Evolutionary conservation across 2,113 vertebrate species (phyloP).

Genomic region (Tetrao urogallus): DNA sequence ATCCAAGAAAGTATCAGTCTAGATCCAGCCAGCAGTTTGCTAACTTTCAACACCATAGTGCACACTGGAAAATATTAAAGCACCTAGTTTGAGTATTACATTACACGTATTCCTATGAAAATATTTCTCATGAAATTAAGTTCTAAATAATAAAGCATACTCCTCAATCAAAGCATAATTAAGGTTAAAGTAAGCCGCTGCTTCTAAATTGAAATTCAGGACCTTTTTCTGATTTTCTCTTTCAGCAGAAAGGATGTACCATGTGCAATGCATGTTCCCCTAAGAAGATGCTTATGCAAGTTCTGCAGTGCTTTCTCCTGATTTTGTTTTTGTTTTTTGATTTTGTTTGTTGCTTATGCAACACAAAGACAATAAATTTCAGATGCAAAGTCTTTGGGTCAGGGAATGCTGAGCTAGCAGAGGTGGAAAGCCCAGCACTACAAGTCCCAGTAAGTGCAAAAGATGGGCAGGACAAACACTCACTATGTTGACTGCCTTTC

Average conservation of each 20-base stretch:
- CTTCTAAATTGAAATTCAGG: slow-evolving; percentile 44
- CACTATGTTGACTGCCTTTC: not conserved
- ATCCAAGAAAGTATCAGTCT: slow-evolving; percentile 74
- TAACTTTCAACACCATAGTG: slow-evolving; percentile 71
- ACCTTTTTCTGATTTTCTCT: slow-evolving; percentile 20
- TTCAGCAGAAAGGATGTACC: slow-evolving; percentile 2
- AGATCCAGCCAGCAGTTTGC: slow-evolving; percentile 63
- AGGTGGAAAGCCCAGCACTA: not conserved
- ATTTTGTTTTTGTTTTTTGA: not conserved
- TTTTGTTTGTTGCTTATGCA: not conserved
- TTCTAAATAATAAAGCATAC: slow-evolving; percentile 66
- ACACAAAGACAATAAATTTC: not conserved
- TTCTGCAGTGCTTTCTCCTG: not conserved
- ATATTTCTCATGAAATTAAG: slow-evolving; percentile 56
- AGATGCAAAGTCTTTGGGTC: not conserved
- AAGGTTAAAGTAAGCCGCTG: slow-evolving; percentile 41
- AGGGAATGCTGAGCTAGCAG: not conserved
- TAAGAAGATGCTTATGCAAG: not conserved
- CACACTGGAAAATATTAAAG: slow-evolving; percentile 74
- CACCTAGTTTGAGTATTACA: slow-evolving; percentile 52
- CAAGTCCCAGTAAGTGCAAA: not conserved
- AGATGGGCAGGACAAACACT: not conserved
- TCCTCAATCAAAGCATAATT: slow-evolving; percentile 56
- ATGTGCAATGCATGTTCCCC: not conserved
- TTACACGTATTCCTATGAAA: slow-evolving; percentile 62